These are phyloP conservation scores for Coregonus ussuriensis DNA, from an alignment of 2,797 vertebrate genomes.

Conservation along the genomic window DNA sequence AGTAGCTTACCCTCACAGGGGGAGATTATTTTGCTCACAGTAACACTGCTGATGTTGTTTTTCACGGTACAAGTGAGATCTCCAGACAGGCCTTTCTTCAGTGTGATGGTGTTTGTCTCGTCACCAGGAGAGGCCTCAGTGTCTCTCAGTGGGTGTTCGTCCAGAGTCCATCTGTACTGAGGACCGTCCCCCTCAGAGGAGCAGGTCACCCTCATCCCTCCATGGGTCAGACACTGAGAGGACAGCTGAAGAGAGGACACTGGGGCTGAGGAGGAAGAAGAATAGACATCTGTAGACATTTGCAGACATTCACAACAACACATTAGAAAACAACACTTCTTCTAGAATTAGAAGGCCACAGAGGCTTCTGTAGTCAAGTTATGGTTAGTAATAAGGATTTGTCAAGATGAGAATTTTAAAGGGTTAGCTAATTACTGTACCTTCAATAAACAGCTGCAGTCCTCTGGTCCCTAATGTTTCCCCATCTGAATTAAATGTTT, in stretches of 20 bases:
- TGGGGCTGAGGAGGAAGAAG: conserved; percentile 22
- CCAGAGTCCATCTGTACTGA: conserved; percentile 58
- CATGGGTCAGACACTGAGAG: conserved; percentile 53
- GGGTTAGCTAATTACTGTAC: conserved; percentile 32
- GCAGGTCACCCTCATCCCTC: conserved; percentile 46
- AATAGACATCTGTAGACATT: conserved; percentile 29
- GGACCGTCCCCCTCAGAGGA: neutral
- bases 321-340: too few species aligned
- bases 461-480: rapidly evolving
- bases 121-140: neutral
- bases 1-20: conserved; percentile 50
- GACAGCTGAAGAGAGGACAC: conserved; percentile 46
- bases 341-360: neutral
- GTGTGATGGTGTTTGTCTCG: rapidly evolving
- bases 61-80: conserved; percentile 43
- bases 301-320: neutral
- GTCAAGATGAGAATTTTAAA: neutral
- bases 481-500: rapidly evolving
- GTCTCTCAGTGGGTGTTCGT: conserved; percentile 41
- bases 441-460: conserved; percentile 49
- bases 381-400: neutral
- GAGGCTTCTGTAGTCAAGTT: too few species aligned
- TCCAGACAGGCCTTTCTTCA: conserved; percentile 25
- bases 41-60: conserved; percentile 20
- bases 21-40: rapidly evolving